Evolutionary conservation across 1,140 invertebrate species (phyloP).

Genomic region (Sycophaga agraensis): DNA sequence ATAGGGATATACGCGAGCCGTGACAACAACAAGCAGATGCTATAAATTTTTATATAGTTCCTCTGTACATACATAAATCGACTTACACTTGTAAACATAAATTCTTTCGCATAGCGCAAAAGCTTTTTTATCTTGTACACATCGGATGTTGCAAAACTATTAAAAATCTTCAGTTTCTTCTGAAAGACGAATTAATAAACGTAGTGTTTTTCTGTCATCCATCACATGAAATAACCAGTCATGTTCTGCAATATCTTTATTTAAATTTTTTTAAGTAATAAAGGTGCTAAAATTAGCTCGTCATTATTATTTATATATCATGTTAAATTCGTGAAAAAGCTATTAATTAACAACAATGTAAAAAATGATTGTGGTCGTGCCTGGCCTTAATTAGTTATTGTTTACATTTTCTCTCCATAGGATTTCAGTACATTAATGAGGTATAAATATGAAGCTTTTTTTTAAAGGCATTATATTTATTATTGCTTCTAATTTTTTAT

Average conservation of each 20-base stretch:
- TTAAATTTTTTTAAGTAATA: constrained; percentile 32
- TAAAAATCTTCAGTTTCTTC: neutral
- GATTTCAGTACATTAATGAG: constrained; percentile 27
- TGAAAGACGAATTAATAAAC: constrained; percentile 19
- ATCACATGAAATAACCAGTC: constrained; percentile 34
- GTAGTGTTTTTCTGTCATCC: constrained; percentile 16
- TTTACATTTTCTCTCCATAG: constrained; percentile 20
- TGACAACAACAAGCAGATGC: constrained; percentile 48
- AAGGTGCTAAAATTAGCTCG: constrained; percentile 37
- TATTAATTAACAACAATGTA: constrained; percentile 48
- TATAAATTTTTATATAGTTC: constrained; percentile 42
- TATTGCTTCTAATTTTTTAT: constrained; percentile 26
- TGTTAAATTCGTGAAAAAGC: constrained; percentile 52
- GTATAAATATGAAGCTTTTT: neutral
- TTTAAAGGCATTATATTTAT: constrained; percentile 11
- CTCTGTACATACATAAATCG: constrained; percentile 41
- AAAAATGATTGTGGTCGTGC: constrained; percentile 41
- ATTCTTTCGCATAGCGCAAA: constrained; percentile 21
- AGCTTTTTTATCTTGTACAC: constrained; percentile 29
- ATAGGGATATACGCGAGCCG: constrained; percentile 42
- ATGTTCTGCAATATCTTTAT: constrained; percentile 31
- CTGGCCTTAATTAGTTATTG: constrained; percentile 27
- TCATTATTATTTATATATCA: constrained; percentile 28
- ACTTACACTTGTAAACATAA: constrained; percentile 32
- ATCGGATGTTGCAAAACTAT: constrained; percentile 26